A percentile compares a stretch with the other conserved stretches of the same genome.
Conservation (phyloP, 2,888 invertebrate genomes). For the Atethmia centrago region DNA sequence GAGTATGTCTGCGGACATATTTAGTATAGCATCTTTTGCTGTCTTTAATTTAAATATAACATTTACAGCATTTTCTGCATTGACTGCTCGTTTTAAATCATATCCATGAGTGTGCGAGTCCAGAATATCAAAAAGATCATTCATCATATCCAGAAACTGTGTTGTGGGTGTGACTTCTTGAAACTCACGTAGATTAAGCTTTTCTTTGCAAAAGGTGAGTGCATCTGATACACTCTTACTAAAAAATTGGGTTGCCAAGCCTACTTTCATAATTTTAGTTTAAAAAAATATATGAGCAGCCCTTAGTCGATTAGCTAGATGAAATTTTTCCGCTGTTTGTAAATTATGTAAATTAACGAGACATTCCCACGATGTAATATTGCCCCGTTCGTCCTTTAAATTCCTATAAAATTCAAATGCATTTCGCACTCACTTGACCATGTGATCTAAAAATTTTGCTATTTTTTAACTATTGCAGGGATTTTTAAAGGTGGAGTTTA, state of each 20-base stretch:
- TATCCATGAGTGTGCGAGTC: slow-evolving; percentile 12
- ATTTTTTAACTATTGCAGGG: not conserved
- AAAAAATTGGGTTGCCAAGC: not conserved
- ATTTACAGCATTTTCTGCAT: slow-evolving; percentile 9
- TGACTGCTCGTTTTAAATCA: slow-evolving; percentile 13
- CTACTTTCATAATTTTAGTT: slow-evolving; percentile 5
- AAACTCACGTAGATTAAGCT: not conserved
- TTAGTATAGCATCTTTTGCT: not conserved
- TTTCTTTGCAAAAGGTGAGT: not conserved
- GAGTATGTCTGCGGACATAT: not conserved
- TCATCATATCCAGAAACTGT: slow-evolving; percentile 6
- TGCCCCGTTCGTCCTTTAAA: no score
- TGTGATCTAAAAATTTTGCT: slow-evolving; percentile 15
- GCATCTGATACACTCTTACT: slow-evolving; percentile 15
- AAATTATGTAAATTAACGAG: no score
- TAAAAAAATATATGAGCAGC: no score
- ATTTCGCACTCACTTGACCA: slow-evolving; percentile 11
- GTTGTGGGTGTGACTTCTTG: not conserved
- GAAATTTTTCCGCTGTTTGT: no score
- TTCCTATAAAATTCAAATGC: not conserved
- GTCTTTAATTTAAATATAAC: not conserved
- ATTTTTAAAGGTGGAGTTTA: not conserved
- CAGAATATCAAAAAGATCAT: slow-evolving; percentile 9
- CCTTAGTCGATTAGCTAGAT: no score
- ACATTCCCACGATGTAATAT: no score